These are phyloP conservation scores for Amitus sp. DNA, from an alignment of 2,888 invertebrate species.

Conservation along the genomic window DNA sequence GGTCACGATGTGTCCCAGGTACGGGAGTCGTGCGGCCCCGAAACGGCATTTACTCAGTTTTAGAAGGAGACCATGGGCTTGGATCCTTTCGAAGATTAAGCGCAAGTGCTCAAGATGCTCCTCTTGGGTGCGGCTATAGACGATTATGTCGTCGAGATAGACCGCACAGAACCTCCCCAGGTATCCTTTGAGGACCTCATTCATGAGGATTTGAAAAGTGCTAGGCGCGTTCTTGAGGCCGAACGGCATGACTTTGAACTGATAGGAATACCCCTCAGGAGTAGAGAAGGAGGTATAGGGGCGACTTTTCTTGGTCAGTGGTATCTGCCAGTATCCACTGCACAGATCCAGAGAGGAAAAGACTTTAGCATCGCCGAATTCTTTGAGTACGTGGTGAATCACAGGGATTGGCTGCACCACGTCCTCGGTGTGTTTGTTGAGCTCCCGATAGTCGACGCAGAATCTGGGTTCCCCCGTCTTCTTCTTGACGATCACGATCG, in stretches of 20 bases:
- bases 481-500: constrained; percentile 34
- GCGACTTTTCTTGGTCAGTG: constrained; percentile 31
- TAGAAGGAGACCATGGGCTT: constrained; percentile 1
- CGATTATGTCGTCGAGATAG: constrained; percentile 52
- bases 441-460: constrained; percentile 41
- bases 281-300: constrained; percentile 45
- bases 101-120: constrained; percentile 40
- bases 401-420: constrained; percentile 37
- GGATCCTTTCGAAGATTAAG: constrained; percentile 35
- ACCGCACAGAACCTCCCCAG: constrained; percentile 34
- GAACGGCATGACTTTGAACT: constrained; percentile 50
- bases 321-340: constrained; percentile 52
- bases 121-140: constrained; percentile 32
- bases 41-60: constrained; percentile 11
- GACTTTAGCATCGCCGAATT: constrained; percentile 42
- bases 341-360: constrained; percentile 48
- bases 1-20: constrained; percentile 4
- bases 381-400: constrained; percentile 42
- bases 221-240: constrained; percentile 43
- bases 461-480: constrained; percentile 30
- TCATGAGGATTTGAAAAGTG: constrained; percentile 26
- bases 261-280: constrained; percentile 46
- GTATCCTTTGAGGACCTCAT: constrained; percentile 36
- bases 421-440: constrained; percentile 38
- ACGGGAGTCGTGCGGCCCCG: not conserved